Evolutionary conservation across 2,113 vertebrate species (phyloP), one percentile per base, ranked within the genome.

Genomic region (Chrysochloris asiatica): DNA sequence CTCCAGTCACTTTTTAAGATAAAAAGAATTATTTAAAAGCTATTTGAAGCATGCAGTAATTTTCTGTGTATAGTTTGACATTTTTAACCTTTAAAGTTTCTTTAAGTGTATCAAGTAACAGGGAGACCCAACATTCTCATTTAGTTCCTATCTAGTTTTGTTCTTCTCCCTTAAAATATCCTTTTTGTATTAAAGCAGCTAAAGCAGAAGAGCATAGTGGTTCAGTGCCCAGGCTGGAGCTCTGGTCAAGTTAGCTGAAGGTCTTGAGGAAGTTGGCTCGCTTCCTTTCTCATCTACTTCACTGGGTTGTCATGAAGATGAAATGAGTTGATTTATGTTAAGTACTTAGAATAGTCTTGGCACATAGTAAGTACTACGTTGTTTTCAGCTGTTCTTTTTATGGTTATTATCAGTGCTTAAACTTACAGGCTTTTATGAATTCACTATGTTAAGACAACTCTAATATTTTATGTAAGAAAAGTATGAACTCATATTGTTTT

Each of bases 1-100:
- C 93, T 88, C 45, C 4, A 82, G 52, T 93, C 54, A 78, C 48
- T 81, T 82, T 92, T 91, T 93, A 10, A 92, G 67, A 89, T 61
- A 5, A 9, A 61, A 76, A 33, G 47, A 75, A 47, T 86, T 89
- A 59, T 71, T 90, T 79, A 47, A 88, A 73, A 84, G 65, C 30
- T 36, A 19, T 71, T 61, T 41, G 71, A 52, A 91, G 24, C 26
- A 86, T 56, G 2, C 5, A 83, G 38, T 75, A 76, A 73, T n/a
- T n/a, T n/a, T n/a, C n/a, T n/a, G n/a, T n/a, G n/a, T n/a, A n/a
- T n/a, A n/a, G n/a, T n/a, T n/a, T n/a, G n/a, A n/a, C n/a, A n/a
- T n/a, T 59, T 91, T 88, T 61, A 77, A 87, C 89, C 71, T 78
- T 92, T 93, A 28, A 84, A 41, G 52, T 26, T 63, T 73, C 24